Evolutionary conservation across 2,797 vertebrate genomes (phyloP), one percentile per base, ranked within the genome.

Genomic region (Anabas testudineus): DNA sequence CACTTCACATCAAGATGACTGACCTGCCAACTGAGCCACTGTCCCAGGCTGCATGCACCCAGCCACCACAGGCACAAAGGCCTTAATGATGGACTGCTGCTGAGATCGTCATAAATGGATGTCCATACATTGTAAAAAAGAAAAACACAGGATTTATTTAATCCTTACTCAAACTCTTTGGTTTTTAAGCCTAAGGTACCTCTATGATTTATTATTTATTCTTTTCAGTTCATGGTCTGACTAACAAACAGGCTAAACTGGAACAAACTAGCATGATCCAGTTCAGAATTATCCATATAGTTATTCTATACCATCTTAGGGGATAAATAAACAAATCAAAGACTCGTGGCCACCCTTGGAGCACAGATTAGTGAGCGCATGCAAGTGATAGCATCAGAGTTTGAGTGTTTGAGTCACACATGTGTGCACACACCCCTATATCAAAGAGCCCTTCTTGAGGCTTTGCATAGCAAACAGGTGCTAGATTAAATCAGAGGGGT

Each of bases 401-500:
- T 82, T 61, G 66, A 47, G 71, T 52, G 73, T 73, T 71, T 56
- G 24, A 77, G 45, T 61, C 48, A 19, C 49, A 56, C 58, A 61
- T 19, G 49, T 39, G 34, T 48, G 63, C 1, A 59, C 67, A 71
- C 78, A 73, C 19, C 19, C 67, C 56, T 56, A 87, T 84, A 90
- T 91, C 89, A 91, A 92, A 93, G 88, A 77, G 77, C 86, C 85
- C 85, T 90, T 91, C 86, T 90, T 83, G 78, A 87, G 60, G 88
- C 85, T 87, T 81, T 89, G 86, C 87, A 89, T 87, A 85, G 84
- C 87, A 90, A 90, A 89, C 92, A 92, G 90, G 90, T 92, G 90
- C 88, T 86, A 74, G 88, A 89, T 90, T 88, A 85, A 92, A 90
- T 90, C 83, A 83, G 89, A 79, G 59, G 71, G 60, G 55, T 67